Evolutionary conservation across 2,113 vertebrate species (phyloP), one percentile per base, ranked within the genome.

Genomic region (Mesembrinibis cayennensis): DNA sequence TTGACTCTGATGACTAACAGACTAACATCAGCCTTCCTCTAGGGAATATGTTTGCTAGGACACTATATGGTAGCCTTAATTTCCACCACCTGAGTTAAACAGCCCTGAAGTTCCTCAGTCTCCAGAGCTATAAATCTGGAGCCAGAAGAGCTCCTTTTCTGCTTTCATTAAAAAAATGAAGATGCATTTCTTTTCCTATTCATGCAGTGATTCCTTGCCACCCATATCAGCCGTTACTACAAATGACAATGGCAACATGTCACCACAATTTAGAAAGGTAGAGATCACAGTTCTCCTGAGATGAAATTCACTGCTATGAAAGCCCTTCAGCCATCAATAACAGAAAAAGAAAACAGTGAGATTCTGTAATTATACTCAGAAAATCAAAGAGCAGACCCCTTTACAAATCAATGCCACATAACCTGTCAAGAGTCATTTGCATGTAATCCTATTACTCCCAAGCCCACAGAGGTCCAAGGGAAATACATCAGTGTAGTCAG

Each of bases 301-400:
- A 93, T 95, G 83, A 97, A 95, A 93, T 96, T 94, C 76, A 81
- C 11, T 11, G 62, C 61, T 95, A 82, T 72, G 92, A 97, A 97
- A 83, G 72, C 78, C 90, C 93, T 95, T 85, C 72, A 93, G 76
- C 89, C 91, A 97, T 95, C 89, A 93, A 34, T 89, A 97, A 74
- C 58, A 94, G 72, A 96, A 74, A 83, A 82, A 91, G 77, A 97
- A 97, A 97, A 74, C 38, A 70, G 79, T 82, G 78, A 94, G 62
- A 86, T 94, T 95, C 87, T 96, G 91, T 95, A 97, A 98, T 97
- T 97, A 95, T 80, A 95, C 85, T 95, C 95, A 95, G 91, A 97
- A 97, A 97, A 94, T 92, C 92, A 97, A 97, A 97, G 92, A 84
- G 66, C 26, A 91, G 32, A 70, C 73, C 90, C 90, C 89, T 94